Evolutionary conservation across 2,797 vertebrate species (phyloP).

Genomic region (Pipistrellus nathusii): DNA sequence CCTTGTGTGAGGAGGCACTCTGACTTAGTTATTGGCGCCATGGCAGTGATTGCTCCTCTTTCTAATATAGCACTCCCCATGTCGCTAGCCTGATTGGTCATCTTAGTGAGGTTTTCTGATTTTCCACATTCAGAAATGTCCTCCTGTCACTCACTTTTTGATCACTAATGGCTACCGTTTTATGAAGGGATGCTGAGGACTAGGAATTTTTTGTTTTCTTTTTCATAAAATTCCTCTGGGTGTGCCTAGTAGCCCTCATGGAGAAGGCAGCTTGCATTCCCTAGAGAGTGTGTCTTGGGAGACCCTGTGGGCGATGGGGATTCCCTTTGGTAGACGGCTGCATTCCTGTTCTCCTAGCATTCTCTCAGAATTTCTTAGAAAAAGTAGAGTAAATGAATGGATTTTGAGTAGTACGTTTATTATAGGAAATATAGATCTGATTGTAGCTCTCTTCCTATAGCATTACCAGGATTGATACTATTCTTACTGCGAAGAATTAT

Average conservation of each 20-base stretch:
- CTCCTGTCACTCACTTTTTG: neutral
- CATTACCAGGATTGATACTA: neutral
- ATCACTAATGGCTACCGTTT: neutral
- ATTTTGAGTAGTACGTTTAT: neutral
- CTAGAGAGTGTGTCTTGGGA: neutral
- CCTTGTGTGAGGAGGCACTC: neutral
- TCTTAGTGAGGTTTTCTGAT: neutral
- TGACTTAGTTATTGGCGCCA: neutral
- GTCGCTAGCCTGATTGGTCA: neutral
- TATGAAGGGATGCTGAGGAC: neutral
- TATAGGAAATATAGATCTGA: neutral
- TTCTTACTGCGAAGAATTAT: neutral
- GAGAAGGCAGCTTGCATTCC: neutral
- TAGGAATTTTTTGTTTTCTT: neutral
- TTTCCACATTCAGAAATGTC: neutral
- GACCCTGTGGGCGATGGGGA: neutral
- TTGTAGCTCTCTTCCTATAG: neutral
- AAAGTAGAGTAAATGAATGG: neutral
- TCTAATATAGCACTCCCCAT: neutral
- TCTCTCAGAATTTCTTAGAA: slow-evolving; percentile 25
- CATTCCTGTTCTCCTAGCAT: neutral
- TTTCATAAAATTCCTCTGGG: neutral
- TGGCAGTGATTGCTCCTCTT: neutral
- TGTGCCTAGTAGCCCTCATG: neutral
- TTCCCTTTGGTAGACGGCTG: neutral